Evolutionary conservation across 2,888 invertebrate genomes (phyloP).

Genomic region (Xylophagus ater): DNA sequence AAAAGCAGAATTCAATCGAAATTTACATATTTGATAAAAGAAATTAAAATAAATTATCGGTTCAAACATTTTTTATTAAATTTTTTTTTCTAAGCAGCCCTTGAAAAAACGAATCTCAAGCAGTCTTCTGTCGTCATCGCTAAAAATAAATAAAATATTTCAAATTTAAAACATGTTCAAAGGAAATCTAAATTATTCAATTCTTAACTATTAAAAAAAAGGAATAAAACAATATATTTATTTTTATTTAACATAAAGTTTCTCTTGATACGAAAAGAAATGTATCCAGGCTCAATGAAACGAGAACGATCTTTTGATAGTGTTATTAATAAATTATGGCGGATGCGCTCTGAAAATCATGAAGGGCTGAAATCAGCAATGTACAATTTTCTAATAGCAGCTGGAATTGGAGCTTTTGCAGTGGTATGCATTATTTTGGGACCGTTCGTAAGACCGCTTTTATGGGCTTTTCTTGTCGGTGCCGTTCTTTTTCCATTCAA

Average conservation of each 20-base stretch:
- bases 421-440: constrained; percentile 76
- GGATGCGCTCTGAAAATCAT: constrained; percentile 34
- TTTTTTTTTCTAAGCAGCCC: background rate
- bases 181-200: background rate
- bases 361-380: constrained; percentile 36
- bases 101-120: background rate
- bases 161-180: too few relatives aligned
- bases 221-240: constrained; percentile 3
- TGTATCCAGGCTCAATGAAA: constrained; percentile 21
- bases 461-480: constrained; percentile 96
- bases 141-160: constrained; percentile 13
- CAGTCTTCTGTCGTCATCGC: constrained; percentile 8
- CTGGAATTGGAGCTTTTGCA: constrained; percentile 33
- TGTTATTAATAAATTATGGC: constrained; percentile 32
- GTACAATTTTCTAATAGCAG: constrained; percentile 36
- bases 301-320: constrained; percentile 38
- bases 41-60: background rate
- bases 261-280: background rate
- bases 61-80: constrained; percentile 1
- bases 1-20: background rate
- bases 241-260: background rate
- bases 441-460: constrained; percentile 84
- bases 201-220: constrained; percentile 2
- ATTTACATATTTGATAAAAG: background rate
- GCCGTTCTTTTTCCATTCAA: constrained; percentile 95